Percentiles rank a stretch among this genome's conserved stretches.
These are phyloP conservation scores for Mastomys natalensis DNA, from an alignment of 2,113 vertebrate genomes.

Conservation along the genomic window DNA sequence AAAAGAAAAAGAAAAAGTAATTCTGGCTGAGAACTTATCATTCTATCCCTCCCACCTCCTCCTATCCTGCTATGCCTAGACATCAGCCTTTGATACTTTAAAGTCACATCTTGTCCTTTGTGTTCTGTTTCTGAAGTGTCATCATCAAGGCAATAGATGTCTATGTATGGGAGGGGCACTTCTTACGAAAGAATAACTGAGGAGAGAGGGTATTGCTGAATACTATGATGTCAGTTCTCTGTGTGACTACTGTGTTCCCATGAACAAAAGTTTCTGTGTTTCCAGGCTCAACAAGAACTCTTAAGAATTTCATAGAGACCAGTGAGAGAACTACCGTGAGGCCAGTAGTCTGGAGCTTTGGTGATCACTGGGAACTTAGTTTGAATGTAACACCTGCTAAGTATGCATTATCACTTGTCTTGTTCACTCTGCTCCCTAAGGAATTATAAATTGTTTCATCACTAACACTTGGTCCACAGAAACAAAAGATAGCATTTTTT, in stretches of 20 bases:
- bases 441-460: background rate
- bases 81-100: slow-evolving; percentile 44
- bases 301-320: slow-evolving; percentile 24
- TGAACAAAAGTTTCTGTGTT: background rate
- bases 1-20: background rate
- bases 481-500: background rate
- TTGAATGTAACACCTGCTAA: background rate
- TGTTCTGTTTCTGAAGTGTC: slow-evolving; percentile 54
- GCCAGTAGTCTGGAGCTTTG: background rate
- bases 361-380: background rate
- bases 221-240: background rate
- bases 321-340: background rate
- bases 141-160: background rate
- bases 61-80: background rate
- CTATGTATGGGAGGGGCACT: background rate
- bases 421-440: background rate
- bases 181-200: slow-evolving; percentile 49
- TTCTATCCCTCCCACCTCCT: background rate
- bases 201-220: slow-evolving; percentile 9
- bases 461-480: background rate
- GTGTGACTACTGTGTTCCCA: background rate
- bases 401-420: background rate
- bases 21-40: background rate
- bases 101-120: slow-evolving; percentile 47
- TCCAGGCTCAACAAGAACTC: background rate